Conservation (phyloP, 2,113 vertebrate genomes). For the Asarcornis scutulata region DNA sequence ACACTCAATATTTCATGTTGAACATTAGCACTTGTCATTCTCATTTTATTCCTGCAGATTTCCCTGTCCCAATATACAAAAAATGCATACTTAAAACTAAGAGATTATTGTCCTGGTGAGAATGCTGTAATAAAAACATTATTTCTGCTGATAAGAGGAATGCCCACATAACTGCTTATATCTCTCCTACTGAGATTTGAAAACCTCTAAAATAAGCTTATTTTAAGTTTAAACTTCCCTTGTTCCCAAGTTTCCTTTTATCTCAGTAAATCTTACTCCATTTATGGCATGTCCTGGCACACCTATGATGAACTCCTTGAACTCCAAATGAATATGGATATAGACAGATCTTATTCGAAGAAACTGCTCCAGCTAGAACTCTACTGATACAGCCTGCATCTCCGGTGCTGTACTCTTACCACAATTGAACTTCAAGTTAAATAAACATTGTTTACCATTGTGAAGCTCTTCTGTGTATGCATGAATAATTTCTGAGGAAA, state of each 20-base stretch:
- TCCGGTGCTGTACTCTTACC: neutral
- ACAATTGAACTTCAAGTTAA: neutral
- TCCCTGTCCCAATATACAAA: rapidly evolving
- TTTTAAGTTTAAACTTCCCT: constrained; percentile 4
- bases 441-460: neutral
- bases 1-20: neutral
- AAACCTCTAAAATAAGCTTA: neutral
- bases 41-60: neutral
- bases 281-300: neutral
- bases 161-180: neutral
- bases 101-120: neutral
- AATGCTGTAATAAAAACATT: neutral
- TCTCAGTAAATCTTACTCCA: neutral
- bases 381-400: neutral
- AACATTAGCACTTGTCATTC: neutral
- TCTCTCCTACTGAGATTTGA: neutral
- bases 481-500: neutral
- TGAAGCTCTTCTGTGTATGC: neutral
- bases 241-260: neutral
- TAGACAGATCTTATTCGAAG: neutral
- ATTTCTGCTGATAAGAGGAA: neutral
- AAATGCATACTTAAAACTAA: neutral
- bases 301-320: neutral
- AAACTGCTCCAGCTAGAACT: neutral
- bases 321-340: neutral